Evolutionary conservation across 2,113 vertebrate genomes (phyloP).

Genomic region (Cyrtonyx montezumae): DNA sequence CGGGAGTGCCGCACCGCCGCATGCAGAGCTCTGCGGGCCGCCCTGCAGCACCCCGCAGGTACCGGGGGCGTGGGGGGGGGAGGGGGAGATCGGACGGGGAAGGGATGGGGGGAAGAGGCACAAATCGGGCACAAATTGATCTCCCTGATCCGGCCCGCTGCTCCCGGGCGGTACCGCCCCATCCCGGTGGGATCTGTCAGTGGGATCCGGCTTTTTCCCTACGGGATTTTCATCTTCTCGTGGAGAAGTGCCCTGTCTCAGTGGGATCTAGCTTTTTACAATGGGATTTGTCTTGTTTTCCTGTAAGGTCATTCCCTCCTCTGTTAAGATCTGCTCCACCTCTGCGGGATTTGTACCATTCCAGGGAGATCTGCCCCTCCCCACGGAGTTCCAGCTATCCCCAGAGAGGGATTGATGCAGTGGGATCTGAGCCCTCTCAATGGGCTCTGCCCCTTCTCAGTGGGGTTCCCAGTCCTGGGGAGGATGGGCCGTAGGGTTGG

Average conservation of each 20-base stretch:
- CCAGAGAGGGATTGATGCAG: accelerated
- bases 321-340: not conserved
- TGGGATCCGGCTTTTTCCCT: too few species aligned
- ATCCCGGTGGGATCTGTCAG: too few species aligned
- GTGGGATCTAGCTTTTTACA: not conserved
- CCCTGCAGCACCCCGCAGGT: slow-evolving; percentile 42
- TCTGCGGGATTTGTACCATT: accelerated
- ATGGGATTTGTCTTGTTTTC: not conserved
- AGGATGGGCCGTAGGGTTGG: not conserved
- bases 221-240: not conserved
- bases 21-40: slow-evolving; percentile 66
- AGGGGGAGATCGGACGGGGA: not conserved
- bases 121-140: too few species aligned
- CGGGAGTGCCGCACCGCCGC: slow-evolving; percentile 30
- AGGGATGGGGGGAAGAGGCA: too few species aligned
- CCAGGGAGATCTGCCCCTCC: not conserved
- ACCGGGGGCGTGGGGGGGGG: not conserved
- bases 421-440: not conserved
- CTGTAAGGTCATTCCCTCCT: not conserved
- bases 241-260: not conserved
- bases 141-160: not conserved
- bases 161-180: not conserved
- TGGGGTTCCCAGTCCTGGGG: not conserved
- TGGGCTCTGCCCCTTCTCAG: not conserved
- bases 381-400: not conserved